Evolutionary conservation across 2,888 invertebrate genomes (phyloP), one percentile per base, ranked within the genome.

Genomic region (Caenorhabditis virilis): DNA sequence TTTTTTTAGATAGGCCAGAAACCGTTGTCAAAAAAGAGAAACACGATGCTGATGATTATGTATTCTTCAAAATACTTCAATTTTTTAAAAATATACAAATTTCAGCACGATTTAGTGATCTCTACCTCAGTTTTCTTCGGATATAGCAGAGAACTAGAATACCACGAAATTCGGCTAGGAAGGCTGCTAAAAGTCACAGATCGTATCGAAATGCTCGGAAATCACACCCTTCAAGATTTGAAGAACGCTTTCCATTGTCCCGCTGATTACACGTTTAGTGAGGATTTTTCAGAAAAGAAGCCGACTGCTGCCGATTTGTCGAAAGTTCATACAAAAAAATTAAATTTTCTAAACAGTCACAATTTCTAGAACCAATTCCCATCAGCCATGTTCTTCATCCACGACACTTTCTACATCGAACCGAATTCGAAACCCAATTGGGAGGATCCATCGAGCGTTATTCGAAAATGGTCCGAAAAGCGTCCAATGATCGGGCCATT

Each of bases 331-430:
- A 36, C 27, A 26, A 30, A 52, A 23, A 36, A 36, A n/a, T n/a
- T 5, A 1, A 16, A 39, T 54, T 54, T 45, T 84, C 78, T n/a
- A n/a, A n/a, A n/a, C n/a, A n/a, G n/a, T n/a, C n/a, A n/a, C n/a
- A n/a, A n/a, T n/a, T n/a, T n/a, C n/a, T n/a, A 90, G 89, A 87
- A 88, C 62, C 78, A 87, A 20, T 90, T 88, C 82, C 89, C 88
- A 60, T 89, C 91, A 0, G 89, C 89, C 1, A 90, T 89, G 83
- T 89, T 92, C 74, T 91, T 89, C 80, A 90, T 93, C 53, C 89
- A 90, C 69, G 88, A 89, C 67, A 88, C 88, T 0, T 91, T 92
- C 83, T 92, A 91, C 83, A 89, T 90, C 82, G 91, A 93, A 81
- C 86, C 85, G 72, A 16, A 48, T 5, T 27, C 49, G 11, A 35